A percentile compares a stretch with the other conserved stretches of the same genome.
phyloP scores from a whole-genome alignment of 1,140 invertebrate genomes.

The Drosophila neocordata region DNA sequence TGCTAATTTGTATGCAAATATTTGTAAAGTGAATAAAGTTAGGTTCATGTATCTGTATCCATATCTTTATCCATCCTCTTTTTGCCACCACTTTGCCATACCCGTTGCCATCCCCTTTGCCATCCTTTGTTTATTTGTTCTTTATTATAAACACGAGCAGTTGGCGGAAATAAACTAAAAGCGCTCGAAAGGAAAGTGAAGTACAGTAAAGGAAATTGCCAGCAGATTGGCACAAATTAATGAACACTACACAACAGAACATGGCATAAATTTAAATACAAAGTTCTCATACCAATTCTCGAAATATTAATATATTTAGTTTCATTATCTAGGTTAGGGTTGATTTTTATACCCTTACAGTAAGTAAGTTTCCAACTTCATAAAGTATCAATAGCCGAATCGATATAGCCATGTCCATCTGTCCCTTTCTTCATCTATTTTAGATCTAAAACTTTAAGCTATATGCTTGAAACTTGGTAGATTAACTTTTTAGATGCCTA shows the following conservation, averaged over 20 bases:
- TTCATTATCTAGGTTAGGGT: no score
- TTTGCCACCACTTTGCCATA: constrained; percentile 34
- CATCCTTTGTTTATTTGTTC: constrained; percentile 43
- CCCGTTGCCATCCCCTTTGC: constrained; percentile 28
- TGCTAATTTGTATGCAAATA: constrained; percentile 80
- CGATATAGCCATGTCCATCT: no score
- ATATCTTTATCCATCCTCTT: constrained; percentile 29
- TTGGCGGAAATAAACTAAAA: constrained; percentile 70
- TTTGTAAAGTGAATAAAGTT: constrained; percentile 59
- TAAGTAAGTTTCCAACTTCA: no score
- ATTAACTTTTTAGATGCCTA: no score
- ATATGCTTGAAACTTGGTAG: no score
- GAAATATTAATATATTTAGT: no score
- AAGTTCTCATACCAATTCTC: no score
- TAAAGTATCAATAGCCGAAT: no score
- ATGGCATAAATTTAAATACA: background rate
- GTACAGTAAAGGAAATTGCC: constrained; percentile 60
- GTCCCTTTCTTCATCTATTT: no score
- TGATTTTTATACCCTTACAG: no score
- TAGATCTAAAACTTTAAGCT: no score
- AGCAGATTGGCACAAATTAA: constrained; percentile 56
- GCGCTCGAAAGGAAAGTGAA: constrained; percentile 53
- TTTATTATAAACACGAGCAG: constrained; percentile 56
- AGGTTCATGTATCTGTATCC: constrained; percentile 20
- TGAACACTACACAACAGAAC: constrained; percentile 27